These are phyloP conservation scores for Erethizon dorsatum DNA, from an alignment of 2,797 vertebrate genomes.

Conservation along the genomic window DNA sequence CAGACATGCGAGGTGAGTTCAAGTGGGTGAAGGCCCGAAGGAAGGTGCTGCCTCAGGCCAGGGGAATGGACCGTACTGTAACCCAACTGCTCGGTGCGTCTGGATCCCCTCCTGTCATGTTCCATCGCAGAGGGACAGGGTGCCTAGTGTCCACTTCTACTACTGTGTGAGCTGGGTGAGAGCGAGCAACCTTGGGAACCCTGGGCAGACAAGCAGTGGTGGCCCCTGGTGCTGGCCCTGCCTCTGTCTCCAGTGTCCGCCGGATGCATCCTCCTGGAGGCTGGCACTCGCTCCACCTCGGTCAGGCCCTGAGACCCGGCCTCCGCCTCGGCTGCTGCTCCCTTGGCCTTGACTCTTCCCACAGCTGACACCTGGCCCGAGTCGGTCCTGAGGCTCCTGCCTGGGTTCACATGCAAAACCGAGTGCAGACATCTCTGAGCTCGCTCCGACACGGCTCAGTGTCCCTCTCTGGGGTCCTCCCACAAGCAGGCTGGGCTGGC, in stretches of 20 bases:
- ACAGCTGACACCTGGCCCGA: not conserved
- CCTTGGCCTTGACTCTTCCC: too few relatives aligned
- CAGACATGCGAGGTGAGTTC: not conserved
- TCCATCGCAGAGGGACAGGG: fast-evolving
- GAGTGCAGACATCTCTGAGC: too few relatives aligned
- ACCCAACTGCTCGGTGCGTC: fast-evolving
- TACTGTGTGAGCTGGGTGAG: fast-evolving
- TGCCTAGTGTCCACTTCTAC: not conserved
- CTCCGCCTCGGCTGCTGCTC: not conserved
- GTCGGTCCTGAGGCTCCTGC: too few relatives aligned
- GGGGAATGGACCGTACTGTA: not conserved
- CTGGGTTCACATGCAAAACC: not conserved
- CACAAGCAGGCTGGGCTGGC: fast-evolving
- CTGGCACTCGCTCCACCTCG: not conserved
- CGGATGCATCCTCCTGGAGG: not conserved
- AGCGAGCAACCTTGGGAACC: not conserved
- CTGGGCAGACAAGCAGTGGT: not conserved
- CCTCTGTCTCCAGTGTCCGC: not conserved
- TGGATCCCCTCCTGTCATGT: too few relatives aligned
- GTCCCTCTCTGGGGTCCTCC: fast-evolving
- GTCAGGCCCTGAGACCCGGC: not conserved
- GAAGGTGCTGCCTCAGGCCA: not conserved
- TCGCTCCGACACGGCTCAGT: not conserved
- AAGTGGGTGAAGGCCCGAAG: not conserved
- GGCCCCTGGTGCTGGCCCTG: not conserved